Conservation (phyloP, 37 sponge, comb jelly and placozoan genomes). For the Spongia lamella region DNA sequence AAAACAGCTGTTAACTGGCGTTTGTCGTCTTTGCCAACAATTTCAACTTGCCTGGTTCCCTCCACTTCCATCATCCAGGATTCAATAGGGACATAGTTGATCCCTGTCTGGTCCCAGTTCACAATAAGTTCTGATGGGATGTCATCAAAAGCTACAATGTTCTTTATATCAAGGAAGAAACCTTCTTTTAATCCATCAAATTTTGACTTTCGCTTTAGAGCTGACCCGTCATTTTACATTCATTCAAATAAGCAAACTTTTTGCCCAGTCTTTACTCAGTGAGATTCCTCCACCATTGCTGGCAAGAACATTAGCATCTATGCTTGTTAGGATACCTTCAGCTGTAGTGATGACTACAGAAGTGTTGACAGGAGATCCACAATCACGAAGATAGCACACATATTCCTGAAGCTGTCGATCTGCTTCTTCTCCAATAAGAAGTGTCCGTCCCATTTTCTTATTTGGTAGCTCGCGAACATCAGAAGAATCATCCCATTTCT, state of each 20-base stretch:
- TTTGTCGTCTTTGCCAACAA: not conserved
- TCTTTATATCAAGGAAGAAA: too few relatives aligned
- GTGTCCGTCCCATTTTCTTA: constrained; percentile 12
- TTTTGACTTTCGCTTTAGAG: constrained; percentile 17
- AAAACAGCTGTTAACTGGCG: constrained; percentile 7
- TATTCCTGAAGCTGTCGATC: too few relatives aligned
- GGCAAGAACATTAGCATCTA: too few relatives aligned
- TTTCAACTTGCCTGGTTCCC: not conserved
- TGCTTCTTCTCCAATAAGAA: constrained; percentile 6
- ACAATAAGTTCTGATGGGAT: not conserved
- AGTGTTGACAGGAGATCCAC: too few relatives aligned
- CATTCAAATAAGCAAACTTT: constrained; percentile 30
- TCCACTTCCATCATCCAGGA: not conserved
- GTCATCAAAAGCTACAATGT: not conserved
- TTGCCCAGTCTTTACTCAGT: constrained; percentile 19
- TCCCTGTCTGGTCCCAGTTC: not conserved
- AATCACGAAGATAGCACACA: too few relatives aligned
- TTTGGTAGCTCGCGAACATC: not conserved
- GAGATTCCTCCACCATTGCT: constrained; percentile 9
- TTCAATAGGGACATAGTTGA: not conserved
- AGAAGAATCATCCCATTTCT: not conserved
- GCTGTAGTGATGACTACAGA: too few relatives aligned
- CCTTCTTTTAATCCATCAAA: too few relatives aligned
- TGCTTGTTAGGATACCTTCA: too few relatives aligned
- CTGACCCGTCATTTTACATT: constrained; percentile 16